Evolutionary conservation across 2,113 vertebrate species (phyloP), one percentile per base, ranked within the genome.

Genomic region (Salminus brasiliensis): DNA sequence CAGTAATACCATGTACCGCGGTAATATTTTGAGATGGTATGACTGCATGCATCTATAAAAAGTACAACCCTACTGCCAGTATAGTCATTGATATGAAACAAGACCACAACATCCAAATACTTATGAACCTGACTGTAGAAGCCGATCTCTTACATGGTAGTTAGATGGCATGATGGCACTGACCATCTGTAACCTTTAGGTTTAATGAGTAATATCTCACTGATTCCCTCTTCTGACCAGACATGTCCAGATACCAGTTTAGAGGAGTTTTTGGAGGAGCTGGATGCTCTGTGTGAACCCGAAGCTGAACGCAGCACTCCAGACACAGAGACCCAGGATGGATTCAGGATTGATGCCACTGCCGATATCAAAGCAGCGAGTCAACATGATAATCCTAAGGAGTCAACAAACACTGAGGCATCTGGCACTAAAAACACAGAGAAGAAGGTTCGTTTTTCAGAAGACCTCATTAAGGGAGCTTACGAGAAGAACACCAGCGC

Each of bases 381-480:
- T 16, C 69, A 34, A n/a, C 0, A n/a, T 6, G 32, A 72, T 6
- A 39, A 72, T 53, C 36, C 39, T 52, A 41, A 36, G 66, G 70
- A 78, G 25, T 30, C n/a, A 0, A 5, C 57, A 53, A 80, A 74
- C 53, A 27, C 75, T 0, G 86, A 84, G 45, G 53, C 34, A 13
- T 81, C 81, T 0, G 49, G 78, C 49, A 85, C 78, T 36, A 79
- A 74, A 49, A 79, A 70, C 30, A 69, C 47, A 0, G 91, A 93
- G 83, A 94, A 92, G 85, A 93, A 86, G 85, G 93, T 93, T 0
- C 89, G 90, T 18, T 93, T 94, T 80, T 92, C 88, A 8, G 87
- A 90, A 53, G 89, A 91, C 25, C 86, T 89, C 13, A n/a, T 90
- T 81, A 83, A 82, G 55, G 82, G 13, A 62, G 73, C 65, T 74